Evolutionary conservation across 1,140 invertebrate species (phyloP).

Genomic region (Drosophila tsacasi): DNA sequence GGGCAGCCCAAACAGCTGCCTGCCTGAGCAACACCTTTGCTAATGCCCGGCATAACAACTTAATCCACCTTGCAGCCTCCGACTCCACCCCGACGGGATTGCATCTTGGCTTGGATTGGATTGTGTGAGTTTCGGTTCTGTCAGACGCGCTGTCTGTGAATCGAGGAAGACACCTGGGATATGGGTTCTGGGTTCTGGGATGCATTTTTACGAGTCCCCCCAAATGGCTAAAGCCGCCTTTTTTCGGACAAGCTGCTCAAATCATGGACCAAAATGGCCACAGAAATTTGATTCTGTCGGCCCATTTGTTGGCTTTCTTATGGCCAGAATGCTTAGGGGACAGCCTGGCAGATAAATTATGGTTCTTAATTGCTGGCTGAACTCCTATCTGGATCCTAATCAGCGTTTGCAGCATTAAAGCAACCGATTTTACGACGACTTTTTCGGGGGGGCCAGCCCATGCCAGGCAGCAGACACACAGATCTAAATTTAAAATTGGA

Average conservation of each 20-base stretch:
- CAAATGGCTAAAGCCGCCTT: conserved; percentile 18
- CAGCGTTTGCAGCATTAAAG: conserved; percentile 74
- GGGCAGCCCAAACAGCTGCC: conserved; percentile 24
- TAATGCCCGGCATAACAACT: conserved; percentile 76
- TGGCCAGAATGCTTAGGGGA: conserved; percentile 25
- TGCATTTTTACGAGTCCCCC: conserved; percentile 48
- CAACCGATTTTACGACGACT: conserved; percentile 65
- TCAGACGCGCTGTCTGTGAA: conserved; percentile 55
- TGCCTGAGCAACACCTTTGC: conserved; percentile 65
- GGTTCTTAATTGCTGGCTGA: conserved; percentile 62
- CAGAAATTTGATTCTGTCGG: conserved; percentile 57
- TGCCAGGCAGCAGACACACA: conserved; percentile 28
- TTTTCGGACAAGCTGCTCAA: conserved; percentile 72
- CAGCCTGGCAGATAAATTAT: conserved; percentile 61
- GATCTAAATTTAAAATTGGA: conserved; percentile 72
- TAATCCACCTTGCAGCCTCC: conserved; percentile 66
- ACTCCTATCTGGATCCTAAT: conserved; percentile 67
- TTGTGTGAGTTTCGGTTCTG: conserved; percentile 29
- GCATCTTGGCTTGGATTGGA: conserved; percentile 19
- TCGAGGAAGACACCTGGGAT: conserved; percentile 32
- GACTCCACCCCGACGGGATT: conserved; percentile 26
- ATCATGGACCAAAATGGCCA: conserved; percentile 42
- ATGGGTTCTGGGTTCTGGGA: conserved; percentile 8
- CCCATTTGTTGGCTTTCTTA: conserved; percentile 66
- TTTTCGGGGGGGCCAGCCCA: conserved; percentile 27